Evolutionary conservation across 2,113 vertebrate genomes (phyloP), one percentile per base, ranked within the genome.

Genomic region (Pithys albifrons): DNA sequence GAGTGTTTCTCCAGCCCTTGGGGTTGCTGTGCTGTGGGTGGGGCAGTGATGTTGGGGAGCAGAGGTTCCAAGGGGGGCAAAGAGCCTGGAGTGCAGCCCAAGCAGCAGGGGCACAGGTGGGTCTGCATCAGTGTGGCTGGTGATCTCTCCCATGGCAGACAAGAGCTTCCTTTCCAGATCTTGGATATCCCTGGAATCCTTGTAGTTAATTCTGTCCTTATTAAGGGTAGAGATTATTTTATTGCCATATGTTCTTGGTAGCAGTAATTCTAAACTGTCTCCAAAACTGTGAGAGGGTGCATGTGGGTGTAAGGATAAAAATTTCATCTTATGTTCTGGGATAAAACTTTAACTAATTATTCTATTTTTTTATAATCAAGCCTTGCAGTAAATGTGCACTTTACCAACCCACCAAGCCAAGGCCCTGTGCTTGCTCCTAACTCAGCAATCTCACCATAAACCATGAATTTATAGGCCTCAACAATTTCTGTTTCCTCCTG

Each of bases 371-470:
- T 43, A 20, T 1, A 31, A 49, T 13, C 64, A 73, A 45, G 4
- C 33, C 11, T 59, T 74, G 39, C 45, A 52, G 54, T 51, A 51
- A 84, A 6, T 16, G 14, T 0, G 1, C 8, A 8, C 22, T 19
- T 41, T 31, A 37, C 29, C 45, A 75, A 43, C 19, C 22, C 59
- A 24, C 17, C 24, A 13, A 19, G 13, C 31, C 37, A 35, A 45
- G 74, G 20, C 27, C 8, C 0, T 1, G 9, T 45, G 41, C 31
- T 77, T 23, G 7, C 48, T 37, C 25, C 14, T 43, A 70, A 19
- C 4, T 37, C 35, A 9, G 19, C 64, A n/a, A 48, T 70, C 96
- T 97, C 97, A 98, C 98, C 98, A 19, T 97, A 98, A 13, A 98
- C 43, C 97, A 97, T 88, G 85, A 98, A 98, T 70, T 92, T 93